Base-by-base conservation (phyloP, 2,797 vertebrate genomes). In the Cirrhinus mrigala region DNA sequence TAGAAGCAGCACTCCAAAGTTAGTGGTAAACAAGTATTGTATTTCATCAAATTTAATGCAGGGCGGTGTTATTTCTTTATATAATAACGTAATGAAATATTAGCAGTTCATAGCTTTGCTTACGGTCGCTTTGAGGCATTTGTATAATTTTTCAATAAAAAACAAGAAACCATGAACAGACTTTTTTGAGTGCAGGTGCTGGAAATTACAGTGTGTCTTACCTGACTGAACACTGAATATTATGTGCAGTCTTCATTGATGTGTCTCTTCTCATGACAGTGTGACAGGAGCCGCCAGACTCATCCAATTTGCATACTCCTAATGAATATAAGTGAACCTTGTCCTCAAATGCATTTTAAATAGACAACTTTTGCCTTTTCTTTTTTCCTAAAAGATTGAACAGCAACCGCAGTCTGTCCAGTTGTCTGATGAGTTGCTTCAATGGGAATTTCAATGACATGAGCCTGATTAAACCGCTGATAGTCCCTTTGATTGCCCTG, bases 311-410 rank as follows among this genome's bases (percentile, higher is more conserved):
- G 69, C 74, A 82, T 88, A 74, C 75, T 56, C 58, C 33, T 85
- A 70, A 90, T 80, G 77, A 85, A 82, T 82, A 54, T 77, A 82
- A 74, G 79, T 71, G 33, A 80, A 87, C 71, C 76, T 81, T 16
- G 48, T 64, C 50, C 54, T 85, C 73, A 71, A 77, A 82, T 70
- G 75, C 58, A 60, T 84, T 82, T 86, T 81, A 85, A 90, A 87
- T 79, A 64, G 81, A 54, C 50, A 52, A 56, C 79, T 80, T 84
- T 73, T 79, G 27, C 85, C 12, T 16, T 16, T 60, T 37, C 9
- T n/a, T 16, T 44, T 54, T 33, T 33, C 37, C 54, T 56, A 1
- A 27, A 52, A 33, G 24, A 10, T 0, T 50, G 56, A 86, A 83
- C 70, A 44, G 68, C 14, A 29, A 62, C 52, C n/a, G 12, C 46